Conservation (phyloP, 2,113 vertebrate genomes). For the Astur gentilis region DNA sequence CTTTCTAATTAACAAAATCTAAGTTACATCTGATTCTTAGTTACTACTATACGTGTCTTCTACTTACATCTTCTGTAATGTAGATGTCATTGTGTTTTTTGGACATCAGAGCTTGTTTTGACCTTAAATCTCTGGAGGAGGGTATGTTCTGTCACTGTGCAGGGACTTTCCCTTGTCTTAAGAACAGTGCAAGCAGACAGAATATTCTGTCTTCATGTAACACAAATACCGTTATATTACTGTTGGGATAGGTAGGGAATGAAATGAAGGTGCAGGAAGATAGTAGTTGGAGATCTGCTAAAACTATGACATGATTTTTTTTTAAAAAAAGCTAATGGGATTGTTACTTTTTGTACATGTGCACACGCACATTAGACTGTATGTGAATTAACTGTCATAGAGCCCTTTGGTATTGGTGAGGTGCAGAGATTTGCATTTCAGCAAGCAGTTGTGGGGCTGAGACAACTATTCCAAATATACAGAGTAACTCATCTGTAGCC, state of each 20-base stretch:
- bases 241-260: neutral
- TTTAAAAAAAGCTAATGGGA: too few relatives aligned
- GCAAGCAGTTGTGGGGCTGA: neutral
- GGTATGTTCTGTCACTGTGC: neutral
- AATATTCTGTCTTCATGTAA: neutral
- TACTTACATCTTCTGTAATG: neutral
- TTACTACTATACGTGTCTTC: neutral
- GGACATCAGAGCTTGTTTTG: neutral
- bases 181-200: neutral
- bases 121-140: neutral
- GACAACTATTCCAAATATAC: neutral
- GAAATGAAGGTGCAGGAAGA: neutral
- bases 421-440: neutral
- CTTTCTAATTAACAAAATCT: neutral
- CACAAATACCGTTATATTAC: neutral
- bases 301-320: neutral
- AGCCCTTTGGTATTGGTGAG: neutral
- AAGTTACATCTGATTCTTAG: neutral
- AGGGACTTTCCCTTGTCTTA: neutral
- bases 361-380: rapidly evolving
- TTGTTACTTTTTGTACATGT: neutral
- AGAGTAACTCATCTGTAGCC: neutral
- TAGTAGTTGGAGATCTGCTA: neutral
- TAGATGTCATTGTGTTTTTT: neutral
- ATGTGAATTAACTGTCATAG: neutral